Conservation (phyloP, 2,888 invertebrate species). For the Pollenia angustigena region DNA sequence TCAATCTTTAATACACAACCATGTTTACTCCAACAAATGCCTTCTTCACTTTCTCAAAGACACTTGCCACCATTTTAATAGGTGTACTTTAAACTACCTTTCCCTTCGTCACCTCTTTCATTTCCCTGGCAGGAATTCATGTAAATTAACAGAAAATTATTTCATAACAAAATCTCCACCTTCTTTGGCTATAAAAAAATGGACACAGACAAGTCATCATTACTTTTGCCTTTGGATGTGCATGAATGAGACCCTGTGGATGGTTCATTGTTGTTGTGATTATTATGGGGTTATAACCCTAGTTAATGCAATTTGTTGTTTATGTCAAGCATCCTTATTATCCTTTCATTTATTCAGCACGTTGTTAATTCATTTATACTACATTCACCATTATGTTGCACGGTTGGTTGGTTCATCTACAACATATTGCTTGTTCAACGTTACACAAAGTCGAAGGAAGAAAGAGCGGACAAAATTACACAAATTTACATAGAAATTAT, state of each 20-base stretch:
- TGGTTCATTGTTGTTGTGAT: constrained; percentile 46
- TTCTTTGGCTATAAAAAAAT: constrained; percentile 12
- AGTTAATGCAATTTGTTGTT: constrained; percentile 74
- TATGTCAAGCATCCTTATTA: constrained; percentile 79
- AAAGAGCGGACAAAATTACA: constrained; percentile 15
- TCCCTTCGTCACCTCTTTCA: not conserved
- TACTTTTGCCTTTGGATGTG: constrained; percentile 1
- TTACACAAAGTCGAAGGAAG: not conserved
- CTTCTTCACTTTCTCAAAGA: no score
- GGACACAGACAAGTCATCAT: constrained; percentile 17
- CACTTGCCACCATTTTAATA: constrained; percentile 1
- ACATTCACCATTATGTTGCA: constrained; percentile 56
- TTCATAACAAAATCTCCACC: not conserved
- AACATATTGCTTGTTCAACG: constrained; percentile 3
- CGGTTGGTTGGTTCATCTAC: constrained; percentile 46
- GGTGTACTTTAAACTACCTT: not conserved
- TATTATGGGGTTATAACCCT: constrained; percentile 62
- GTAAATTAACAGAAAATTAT: constrained; percentile 18
- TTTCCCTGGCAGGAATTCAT: not conserved
- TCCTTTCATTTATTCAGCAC: constrained; percentile 83
- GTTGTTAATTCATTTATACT: constrained; percentile 82
- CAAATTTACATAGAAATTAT: constrained; percentile 71
- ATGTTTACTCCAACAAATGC: no score
- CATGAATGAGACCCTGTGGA: not conserved
- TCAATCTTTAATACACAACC: no score